phyloP scores from a whole-genome alignment of 2,797 vertebrate species.

The Sciaenops ocellatus region DNA sequence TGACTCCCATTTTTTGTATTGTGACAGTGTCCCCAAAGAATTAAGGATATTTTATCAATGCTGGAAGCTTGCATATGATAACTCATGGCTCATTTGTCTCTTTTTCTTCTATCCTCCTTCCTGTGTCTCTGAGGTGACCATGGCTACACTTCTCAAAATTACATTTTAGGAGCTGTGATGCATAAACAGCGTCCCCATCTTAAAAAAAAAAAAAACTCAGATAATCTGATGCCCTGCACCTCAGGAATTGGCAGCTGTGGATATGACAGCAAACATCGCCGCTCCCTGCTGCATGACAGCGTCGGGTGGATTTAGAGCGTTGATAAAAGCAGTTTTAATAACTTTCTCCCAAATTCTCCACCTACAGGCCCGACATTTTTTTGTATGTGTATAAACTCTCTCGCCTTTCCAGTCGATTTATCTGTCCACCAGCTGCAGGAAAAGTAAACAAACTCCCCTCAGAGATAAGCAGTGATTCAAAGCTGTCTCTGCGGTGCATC shows the following conservation, averaged over 20 bases:
- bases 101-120: slow-evolving; percentile 17
- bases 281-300: slow-evolving; percentile 61
- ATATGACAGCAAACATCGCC: slow-evolving; percentile 53
- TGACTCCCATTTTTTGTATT: slow-evolving; percentile 48
- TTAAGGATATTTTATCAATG: slow-evolving; percentile 53
- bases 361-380: slow-evolving; percentile 41
- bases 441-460: slow-evolving; percentile 73
- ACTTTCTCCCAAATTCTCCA: slow-evolving; percentile 62
- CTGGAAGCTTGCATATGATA: slow-evolving; percentile 40
- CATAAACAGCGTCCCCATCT: slow-evolving; percentile 67
- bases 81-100: slow-evolving; percentile 56
- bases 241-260: slow-evolving; percentile 63
- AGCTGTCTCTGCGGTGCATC: slow-evolving; percentile 53
- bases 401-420: slow-evolving; percentile 60
- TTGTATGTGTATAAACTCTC: slow-evolving; percentile 51
- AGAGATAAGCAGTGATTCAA: slow-evolving; percentile 69
- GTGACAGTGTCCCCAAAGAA: slow-evolving; percentile 42
- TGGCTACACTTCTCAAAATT: slow-evolving; percentile 69
- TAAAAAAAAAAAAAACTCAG: slow-evolving; percentile 49
- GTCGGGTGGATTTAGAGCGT: slow-evolving; percentile 61
- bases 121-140: slow-evolving; percentile 56
- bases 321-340: slow-evolving; percentile 79
- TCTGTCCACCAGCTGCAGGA: slow-evolving; percentile 61
- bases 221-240: slow-evolving; percentile 78
- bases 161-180: slow-evolving; percentile 62